phyloP scores from a whole-genome alignment of 2,113 vertebrate genomes.

The Triplophysa tibetana region DNA sequence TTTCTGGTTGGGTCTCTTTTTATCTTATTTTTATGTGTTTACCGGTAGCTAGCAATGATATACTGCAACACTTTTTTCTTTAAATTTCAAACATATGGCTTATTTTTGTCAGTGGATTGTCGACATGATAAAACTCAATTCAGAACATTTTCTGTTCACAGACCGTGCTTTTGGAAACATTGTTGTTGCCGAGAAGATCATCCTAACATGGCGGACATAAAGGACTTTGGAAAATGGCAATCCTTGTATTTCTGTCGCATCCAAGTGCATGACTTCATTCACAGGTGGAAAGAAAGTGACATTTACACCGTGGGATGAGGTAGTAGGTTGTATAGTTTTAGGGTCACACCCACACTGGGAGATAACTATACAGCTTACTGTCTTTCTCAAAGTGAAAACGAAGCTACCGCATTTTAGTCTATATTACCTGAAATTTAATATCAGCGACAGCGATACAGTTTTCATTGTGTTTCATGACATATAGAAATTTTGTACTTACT shows the following conservation, averaged over 20 bases:
- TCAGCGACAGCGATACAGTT: neutral
- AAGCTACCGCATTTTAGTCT: conserved; percentile 49
- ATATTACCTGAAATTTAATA: conserved; percentile 3
- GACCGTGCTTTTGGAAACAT: neutral
- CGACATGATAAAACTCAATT: neutral
- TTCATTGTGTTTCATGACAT: neutral
- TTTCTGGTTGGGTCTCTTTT: neutral
- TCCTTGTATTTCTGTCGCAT: neutral
- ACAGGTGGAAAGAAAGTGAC: conserved; percentile 42
- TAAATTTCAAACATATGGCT: neutral
- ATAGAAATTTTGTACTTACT: neutral
- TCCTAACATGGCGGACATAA: neutral
- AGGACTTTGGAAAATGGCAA: neutral
- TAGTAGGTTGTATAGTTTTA: conserved; percentile 99
- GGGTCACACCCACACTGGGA: conserved; percentile 99
- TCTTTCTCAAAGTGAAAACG: conserved; percentile 92
- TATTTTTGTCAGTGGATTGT: neutral
- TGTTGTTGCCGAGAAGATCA: neutral
- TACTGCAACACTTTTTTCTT: neutral
- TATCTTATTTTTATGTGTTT: neutral
- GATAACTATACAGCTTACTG: conserved; percentile 99
- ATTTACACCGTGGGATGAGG: conserved; percentile 91
- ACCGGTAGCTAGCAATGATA: neutral
- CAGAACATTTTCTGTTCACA: neutral
- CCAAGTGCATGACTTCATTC: neutral